Percentiles rank a stretch among this genome's conserved stretches.
Evolutionary conservation across 2,797 vertebrate species (phyloP).

Genomic region (Synaphobranchus kaupii): DNA sequence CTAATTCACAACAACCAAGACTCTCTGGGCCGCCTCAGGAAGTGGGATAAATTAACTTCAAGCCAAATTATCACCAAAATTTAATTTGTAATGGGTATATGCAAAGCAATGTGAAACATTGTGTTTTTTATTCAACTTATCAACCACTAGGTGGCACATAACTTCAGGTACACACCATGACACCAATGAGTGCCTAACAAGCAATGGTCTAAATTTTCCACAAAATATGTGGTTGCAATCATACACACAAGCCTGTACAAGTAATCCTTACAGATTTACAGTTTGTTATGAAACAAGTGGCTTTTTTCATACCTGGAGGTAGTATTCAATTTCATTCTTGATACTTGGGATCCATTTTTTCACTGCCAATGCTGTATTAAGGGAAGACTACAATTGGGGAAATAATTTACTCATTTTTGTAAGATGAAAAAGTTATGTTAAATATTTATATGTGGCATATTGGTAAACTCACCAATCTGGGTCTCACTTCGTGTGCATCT

Average conservation of each 20-base stretch:
- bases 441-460: neutral
- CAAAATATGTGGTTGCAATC: slow-evolving; percentile 2
- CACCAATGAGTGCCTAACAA: neutral
- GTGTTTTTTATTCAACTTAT: neutral
- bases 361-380: slow-evolving; percentile 69
- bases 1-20: neutral
- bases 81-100: neutral
- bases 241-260: slow-evolving; percentile 1
- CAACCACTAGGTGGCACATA: neutral
- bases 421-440: neutral
- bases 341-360: slow-evolving; percentile 82
- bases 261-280: neutral
- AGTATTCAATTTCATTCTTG: slow-evolving; percentile 79
- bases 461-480: slow-evolving; percentile 71
- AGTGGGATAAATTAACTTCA: neutral
- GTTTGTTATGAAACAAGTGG: neutral
- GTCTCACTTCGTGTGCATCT: slow-evolving; percentile 64
- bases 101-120: neutral
- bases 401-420: neutral
- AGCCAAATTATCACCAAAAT: too few relatives aligned
- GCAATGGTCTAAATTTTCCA: neutral
- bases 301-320: slow-evolving; percentile 67
- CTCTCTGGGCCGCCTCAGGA: neutral
- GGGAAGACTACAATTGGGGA: slow-evolving; percentile 61
- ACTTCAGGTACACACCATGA: neutral